Evolutionary conservation across 2,888 invertebrate species (phyloP), one percentile per base, ranked within the genome.

Genomic region (Mesochorus sp.): DNA sequence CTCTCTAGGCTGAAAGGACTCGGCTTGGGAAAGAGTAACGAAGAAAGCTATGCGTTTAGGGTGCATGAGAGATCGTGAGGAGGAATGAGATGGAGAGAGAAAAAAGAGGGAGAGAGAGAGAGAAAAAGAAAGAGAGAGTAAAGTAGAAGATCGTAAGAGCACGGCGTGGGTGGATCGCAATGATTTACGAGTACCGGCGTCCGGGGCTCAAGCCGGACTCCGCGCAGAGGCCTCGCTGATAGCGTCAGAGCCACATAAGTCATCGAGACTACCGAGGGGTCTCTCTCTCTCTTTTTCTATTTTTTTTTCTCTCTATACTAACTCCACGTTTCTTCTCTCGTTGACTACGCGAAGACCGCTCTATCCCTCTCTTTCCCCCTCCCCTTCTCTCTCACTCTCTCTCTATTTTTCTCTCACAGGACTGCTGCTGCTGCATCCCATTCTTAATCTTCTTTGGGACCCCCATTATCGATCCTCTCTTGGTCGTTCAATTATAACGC

Each of bases 241-340:
- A 90, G 88, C 90, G 90, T 89, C 90, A 89, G 89, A 89, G 86
- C 87, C 87, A 90, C 90, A 89, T 91, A 91, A 91, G 90, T 91
- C 90, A 91, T 91, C 89, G 89, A 86, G 89, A 87, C 89, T 89
- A 89, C 88, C 88, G 87, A 88, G 84, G 86, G 88, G 77, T 86
- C 83, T 81, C 80, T 82, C 81, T 80, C 66, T 71, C 74, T 72
- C 81, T 75, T 78, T 80, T 67, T 81, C 62, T 59, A 39, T 68
- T 49, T 61, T 39, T 55, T 44, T 64, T 37, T 70, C 73, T 71
- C 71, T 72, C 37, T 75, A 64, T 61, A 51, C 62, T 31, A 49
- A 61, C 61, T 31, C 53, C 59, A 34, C 61, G 47, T 70, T 79
- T 74, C 67, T 68, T 78, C 66, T 76, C 67, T 66, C 67, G 55